Conservation (phyloP, 2,888 invertebrate species). For the Bombylius major region DNA sequence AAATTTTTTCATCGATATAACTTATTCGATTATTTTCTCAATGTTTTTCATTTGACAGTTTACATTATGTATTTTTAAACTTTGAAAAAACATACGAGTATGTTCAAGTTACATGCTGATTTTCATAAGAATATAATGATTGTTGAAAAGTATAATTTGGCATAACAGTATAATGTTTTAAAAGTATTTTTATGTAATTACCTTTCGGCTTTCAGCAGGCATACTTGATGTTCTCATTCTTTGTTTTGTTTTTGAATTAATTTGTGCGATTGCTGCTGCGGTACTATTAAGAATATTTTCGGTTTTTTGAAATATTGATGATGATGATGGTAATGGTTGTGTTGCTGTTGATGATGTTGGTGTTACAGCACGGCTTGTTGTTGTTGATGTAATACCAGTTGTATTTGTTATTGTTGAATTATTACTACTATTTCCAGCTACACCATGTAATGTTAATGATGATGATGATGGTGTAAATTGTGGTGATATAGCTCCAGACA, state of each 20-base stretch:
- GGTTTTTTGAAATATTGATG: background rate
- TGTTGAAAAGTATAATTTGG: no score
- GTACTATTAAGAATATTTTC: constrained; percentile 6
- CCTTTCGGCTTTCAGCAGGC: constrained; percentile 35
- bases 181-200: constrained; percentile 12
- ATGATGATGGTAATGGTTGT: background rate
- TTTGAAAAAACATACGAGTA: no score
- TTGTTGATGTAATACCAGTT: background rate
- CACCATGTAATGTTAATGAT: constrained; percentile 7
- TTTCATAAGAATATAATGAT: no score
- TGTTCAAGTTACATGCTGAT: no score
- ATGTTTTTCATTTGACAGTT: no score
- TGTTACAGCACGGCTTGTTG: constrained; percentile 4
- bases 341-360: constrained; percentile 4
- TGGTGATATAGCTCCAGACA: constrained; percentile 34
- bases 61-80: no score
- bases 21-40: no score
- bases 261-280: constrained; percentile 7
- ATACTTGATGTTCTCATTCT: constrained; percentile 35
- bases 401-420: constrained; percentile 8
- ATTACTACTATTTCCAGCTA: constrained; percentile 10
- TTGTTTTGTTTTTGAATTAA: constrained; percentile 23
- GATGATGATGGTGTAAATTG: constrained; percentile 20
- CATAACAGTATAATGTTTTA: no score
- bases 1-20: no score